Evolutionary conservation across 2,888 invertebrate species (phyloP).

Genomic region (Ochlodes sylvanus): DNA sequence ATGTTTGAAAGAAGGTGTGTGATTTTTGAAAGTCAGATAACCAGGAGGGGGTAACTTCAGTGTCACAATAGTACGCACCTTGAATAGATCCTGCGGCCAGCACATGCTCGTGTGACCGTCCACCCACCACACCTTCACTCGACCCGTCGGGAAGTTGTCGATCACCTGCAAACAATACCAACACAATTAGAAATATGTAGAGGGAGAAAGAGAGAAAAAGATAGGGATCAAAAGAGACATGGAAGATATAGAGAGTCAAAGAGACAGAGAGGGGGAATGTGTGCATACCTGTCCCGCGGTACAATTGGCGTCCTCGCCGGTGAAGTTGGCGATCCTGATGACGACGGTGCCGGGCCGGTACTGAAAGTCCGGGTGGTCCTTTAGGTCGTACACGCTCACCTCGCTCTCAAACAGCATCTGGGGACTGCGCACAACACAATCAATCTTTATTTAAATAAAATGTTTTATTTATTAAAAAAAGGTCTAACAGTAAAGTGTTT

Average conservation of each 20-base stretch:
- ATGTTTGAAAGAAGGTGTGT: no score
- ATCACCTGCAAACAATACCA: conserved; percentile 80
- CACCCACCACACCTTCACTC: conserved; percentile 97
- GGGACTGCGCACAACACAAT: conserved; percentile 77
- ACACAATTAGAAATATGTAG: no score
- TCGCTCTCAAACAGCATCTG: conserved; percentile 90
- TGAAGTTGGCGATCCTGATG: conserved; percentile 92
- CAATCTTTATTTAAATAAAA: no score
- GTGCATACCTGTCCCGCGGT: conserved; percentile 93
- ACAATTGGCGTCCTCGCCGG: conserved; percentile 88
- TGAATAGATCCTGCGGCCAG: conserved; percentile 96
- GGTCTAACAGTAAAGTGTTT: no score
- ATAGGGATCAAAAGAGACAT: not conserved
- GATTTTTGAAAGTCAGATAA: no score
- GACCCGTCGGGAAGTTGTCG: conserved; percentile 94
- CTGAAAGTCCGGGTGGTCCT: conserved; percentile 97
- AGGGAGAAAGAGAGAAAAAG: not conserved
- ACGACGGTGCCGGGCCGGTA: conserved; percentile 97
- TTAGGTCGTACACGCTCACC: conserved; percentile 97
- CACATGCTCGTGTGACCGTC: conserved; percentile 93
- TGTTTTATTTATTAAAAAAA: no score
- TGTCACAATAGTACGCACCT: conserved; percentile 63
- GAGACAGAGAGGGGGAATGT: not conserved
- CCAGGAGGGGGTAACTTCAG: no score
- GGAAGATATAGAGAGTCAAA: not conserved